phyloP scores from a whole-genome alignment of 1,140 invertebrate species.

The Medauroidea extradentata region DNA sequence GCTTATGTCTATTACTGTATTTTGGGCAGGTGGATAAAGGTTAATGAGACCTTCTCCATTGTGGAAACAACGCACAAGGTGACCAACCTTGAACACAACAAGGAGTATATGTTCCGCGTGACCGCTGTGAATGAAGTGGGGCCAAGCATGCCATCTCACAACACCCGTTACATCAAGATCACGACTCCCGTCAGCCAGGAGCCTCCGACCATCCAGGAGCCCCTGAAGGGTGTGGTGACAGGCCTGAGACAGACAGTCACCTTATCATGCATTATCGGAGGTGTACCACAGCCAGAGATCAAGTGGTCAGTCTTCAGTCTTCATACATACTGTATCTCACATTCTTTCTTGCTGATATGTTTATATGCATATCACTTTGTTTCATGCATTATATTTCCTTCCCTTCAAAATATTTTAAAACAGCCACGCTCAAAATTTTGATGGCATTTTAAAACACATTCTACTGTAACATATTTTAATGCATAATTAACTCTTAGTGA shows the following conservation, averaged over 20 bases:
- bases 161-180: slow-evolving; percentile 52
- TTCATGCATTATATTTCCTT: no score
- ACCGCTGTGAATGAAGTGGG: slow-evolving; percentile 73
- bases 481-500: no score
- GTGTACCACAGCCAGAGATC: slow-evolving; percentile 77
- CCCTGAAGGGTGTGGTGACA: slow-evolving; percentile 53
- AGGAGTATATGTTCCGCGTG: slow-evolving; percentile 70
- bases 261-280: slow-evolving; percentile 71
- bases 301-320: slow-evolving; percentile 55
- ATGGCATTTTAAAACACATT: no score
- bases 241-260: slow-evolving; percentile 56
- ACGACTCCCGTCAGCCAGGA: slow-evolving; percentile 48
- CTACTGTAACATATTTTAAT: no score
- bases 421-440: no score
- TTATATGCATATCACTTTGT: not conserved
- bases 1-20: no score
- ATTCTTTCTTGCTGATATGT: not conserved
- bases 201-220: slow-evolving; percentile 57
- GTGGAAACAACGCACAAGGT: slow-evolving; percentile 60
- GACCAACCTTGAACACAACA: slow-evolving; percentile 60
- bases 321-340: not conserved
- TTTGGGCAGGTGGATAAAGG: slow-evolving; percentile 60
- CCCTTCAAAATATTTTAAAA: no score
- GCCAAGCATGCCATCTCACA: slow-evolving; percentile 53
- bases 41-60: slow-evolving; percentile 52